phyloP scores from a whole-genome alignment of 2,113 vertebrate genomes.

The Platichthys stellatus region DNA sequence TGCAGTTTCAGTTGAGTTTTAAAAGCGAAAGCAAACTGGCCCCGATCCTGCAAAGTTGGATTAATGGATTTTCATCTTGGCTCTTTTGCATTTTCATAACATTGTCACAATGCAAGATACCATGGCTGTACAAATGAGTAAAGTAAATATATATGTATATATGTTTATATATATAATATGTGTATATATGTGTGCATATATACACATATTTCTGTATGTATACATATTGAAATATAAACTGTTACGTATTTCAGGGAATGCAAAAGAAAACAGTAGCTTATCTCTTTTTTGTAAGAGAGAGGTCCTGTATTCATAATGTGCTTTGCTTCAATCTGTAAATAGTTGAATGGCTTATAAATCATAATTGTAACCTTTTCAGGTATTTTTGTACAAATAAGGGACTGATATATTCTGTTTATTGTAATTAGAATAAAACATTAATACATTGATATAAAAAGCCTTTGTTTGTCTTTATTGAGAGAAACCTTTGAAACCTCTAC shows the following conservation, averaged over 20 bases:
- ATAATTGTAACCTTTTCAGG: conserved; percentile 96
- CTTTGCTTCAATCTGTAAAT: conserved; percentile 93
- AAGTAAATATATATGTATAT: conserved; percentile 49
- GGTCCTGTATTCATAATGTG: conserved; percentile 87
- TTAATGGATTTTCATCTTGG: conserved; percentile 52
- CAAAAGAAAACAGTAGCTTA: conserved; percentile 81
- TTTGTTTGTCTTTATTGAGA: conserved; percentile 63
- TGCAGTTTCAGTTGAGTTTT: conserved; percentile 21
- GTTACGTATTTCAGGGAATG: conserved; percentile 88
- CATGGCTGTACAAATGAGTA: conserved; percentile 83
- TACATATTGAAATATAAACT: conserved; percentile 62
- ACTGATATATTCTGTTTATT: conserved; percentile 98
- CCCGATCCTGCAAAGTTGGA: conserved; percentile 61
- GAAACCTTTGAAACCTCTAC: conserved; percentile 1
- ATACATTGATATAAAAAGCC: conserved; percentile 88
- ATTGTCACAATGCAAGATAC: conserved; percentile 83
- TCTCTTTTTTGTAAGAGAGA: conserved; percentile 82
- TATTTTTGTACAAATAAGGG: conserved; percentile 99
- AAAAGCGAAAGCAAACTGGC: conserved; percentile 11
- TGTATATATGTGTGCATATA: conserved; percentile 27
- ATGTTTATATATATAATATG: conserved; percentile 31
- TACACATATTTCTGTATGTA: background rate
- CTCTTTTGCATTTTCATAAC: conserved; percentile 77
- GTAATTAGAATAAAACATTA: conserved; percentile 98
- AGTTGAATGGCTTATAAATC: conserved; percentile 91